Conservation (phyloP, 35 echinoderm and acorn worm genomes). For the Stichopus chloronotus region DNA sequence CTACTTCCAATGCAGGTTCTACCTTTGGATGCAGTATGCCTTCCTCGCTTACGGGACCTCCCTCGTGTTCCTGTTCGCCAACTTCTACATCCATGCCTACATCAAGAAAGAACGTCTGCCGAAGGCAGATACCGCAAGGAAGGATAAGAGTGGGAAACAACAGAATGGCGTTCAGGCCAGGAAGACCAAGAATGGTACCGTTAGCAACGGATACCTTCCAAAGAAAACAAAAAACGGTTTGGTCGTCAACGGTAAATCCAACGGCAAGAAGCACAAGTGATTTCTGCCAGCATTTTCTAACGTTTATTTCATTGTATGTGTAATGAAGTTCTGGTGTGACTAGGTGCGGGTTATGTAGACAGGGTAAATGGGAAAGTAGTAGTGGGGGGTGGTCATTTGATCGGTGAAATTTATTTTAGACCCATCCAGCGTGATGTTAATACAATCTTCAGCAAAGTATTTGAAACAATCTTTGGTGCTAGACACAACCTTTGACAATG, state of each 20-base stretch:
- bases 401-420: no score
- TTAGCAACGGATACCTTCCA: background rate
- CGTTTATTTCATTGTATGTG: no score
- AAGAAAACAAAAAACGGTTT: conserved; percentile 24
- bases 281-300: background rate
- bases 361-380: no score
- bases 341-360: no score
- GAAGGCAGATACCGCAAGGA: conserved; percentile 58
- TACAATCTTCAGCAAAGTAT: no score
- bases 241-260: background rate
- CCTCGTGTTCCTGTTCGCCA: conserved; percentile 85
- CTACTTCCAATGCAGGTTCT: conserved; percentile 89
- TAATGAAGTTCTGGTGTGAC: no score
- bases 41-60: conserved; percentile 78
- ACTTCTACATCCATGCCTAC: conserved; percentile 99
- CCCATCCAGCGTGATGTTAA: no score
- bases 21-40: conserved; percentile 92
- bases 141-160: background rate
- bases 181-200: conserved; percentile 14
- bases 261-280: conserved; percentile 49
- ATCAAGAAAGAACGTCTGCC: conserved; percentile 80
- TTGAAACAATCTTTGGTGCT: no score
- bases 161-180: background rate
- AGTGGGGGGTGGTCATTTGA: no score
- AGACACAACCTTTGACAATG: no score